Evolutionary conservation across 2,888 invertebrate species (phyloP), one percentile per base, ranked within the genome.

Genomic region (Melieria picta): DNA sequence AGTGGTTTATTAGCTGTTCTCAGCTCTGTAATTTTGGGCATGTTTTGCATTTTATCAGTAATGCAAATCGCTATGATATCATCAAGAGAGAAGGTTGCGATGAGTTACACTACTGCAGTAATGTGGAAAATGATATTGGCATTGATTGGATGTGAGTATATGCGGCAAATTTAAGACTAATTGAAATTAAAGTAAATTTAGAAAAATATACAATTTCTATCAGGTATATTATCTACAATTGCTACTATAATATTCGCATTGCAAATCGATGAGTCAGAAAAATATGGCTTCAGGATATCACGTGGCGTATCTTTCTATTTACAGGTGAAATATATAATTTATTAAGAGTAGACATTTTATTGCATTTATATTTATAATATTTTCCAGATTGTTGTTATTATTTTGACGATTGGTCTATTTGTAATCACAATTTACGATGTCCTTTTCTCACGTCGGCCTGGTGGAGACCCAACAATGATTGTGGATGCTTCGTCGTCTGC

Each of bases 21-120:
- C 71, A 93, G 94, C 65, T 92, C 94, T 58, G 88, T 91, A 3
- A 88, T 92, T 65, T 89, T 95, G 76, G 94, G 93, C 58, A 87
- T 94, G 70, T 93, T 94, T 88, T 94, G 94, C 87, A 88, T 94
- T 73, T 88, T 95, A 74, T 93, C 94, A 66, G 91, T 95, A 74
- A 89, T 95, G 76, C 95, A 95, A 86, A 89, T 96, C 77, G 93
- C 95, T 76, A 95, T 95, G 95, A 91, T 95, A 81, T 93, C 93
- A 67, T 94, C 94, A 65, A 92, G 92, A 83, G 94, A 95, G 85
- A 91, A 91, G 81, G 92, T 95, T 75, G 91, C 92, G 75, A 88
- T 94, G 88, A 91, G 92, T 80, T 95, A 95, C 87, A 91, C 92
- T 75, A 89, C 91, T 76, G 91, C 93, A 66, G 91, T 95, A 74